phyloP scores from a whole-genome alignment of 2,113 vertebrate species.

The Psephotus haematonotus region DNA sequence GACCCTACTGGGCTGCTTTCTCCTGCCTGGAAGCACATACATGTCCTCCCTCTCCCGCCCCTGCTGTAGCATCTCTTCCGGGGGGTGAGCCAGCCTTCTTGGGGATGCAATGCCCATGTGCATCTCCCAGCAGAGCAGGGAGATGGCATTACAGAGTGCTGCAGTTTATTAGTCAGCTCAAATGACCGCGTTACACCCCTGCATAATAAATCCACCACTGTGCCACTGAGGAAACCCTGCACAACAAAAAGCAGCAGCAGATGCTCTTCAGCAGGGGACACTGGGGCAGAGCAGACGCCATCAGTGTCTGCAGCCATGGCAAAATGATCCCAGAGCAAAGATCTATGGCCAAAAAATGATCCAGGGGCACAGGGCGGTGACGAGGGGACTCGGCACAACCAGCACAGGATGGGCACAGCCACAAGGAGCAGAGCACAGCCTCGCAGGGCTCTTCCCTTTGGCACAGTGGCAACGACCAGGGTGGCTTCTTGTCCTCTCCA shows the following conservation, averaged over 20 bases:
- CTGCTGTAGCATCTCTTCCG: not conserved
- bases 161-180: not conserved
- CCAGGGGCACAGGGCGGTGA: rapidly evolving
- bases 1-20: not conserved
- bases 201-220: not conserved
- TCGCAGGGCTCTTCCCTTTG: rapidly evolving
- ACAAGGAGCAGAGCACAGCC: not conserved
- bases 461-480: not conserved
- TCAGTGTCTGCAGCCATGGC: not conserved
- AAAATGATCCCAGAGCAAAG: not conserved
- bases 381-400: not conserved
- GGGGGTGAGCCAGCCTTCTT: not conserved
- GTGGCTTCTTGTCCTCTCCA: not conserved
- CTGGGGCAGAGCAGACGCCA: not conserved
- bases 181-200: too few species aligned
- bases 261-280: not conserved
- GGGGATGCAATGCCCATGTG: not conserved
- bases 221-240: not conserved
- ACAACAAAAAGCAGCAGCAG: not conserved
- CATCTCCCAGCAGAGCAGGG: not conserved
- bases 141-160: not conserved
- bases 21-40: not conserved
- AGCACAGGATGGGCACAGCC: not conserved
- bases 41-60: not conserved
- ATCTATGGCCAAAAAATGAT: not conserved